Conservation (phyloP, 53 echinoderm and acorn worm species). For the Apostichopus leukothele region DNA sequence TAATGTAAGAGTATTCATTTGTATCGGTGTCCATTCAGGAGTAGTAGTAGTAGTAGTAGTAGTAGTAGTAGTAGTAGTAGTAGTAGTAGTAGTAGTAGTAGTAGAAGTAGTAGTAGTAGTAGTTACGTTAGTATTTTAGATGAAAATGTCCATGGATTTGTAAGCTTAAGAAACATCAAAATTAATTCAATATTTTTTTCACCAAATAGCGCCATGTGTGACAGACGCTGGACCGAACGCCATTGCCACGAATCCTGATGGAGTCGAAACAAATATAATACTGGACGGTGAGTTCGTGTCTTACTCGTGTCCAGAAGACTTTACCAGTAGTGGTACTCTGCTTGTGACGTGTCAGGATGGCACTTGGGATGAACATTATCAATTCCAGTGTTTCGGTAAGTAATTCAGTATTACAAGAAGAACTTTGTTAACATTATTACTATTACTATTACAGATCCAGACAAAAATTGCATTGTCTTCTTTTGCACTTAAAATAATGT, state of each 20-base stretch:
- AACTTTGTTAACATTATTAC: not conserved
- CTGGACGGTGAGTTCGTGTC: not conserved
- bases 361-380: not conserved
- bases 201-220: constrained; percentile 3
- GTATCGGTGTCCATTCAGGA: too few relatives aligned
- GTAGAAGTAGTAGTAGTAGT: too few relatives aligned
- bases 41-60: too few relatives aligned
- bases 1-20: too few relatives aligned
- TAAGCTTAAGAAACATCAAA: too few relatives aligned
- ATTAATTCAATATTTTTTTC: not conserved
- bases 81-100: too few relatives aligned
- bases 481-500: too few relatives aligned
- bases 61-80: too few relatives aligned
- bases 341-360: not conserved
- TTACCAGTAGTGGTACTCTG: not conserved
- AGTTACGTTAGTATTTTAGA: too few relatives aligned
- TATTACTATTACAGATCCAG: not conserved
- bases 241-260: not conserved
- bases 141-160: too few relatives aligned
- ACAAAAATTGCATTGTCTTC: too few relatives aligned
- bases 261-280: not conserved
- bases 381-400: not conserved
- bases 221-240: not conserved
- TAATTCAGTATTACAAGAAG: not conserved
- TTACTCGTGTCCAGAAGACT: not conserved